Percentiles rank a stretch among this genome's conserved stretches.
phyloP scores from a whole-genome alignment of 1,140 invertebrate species.

The Orchestia grillus region DNA sequence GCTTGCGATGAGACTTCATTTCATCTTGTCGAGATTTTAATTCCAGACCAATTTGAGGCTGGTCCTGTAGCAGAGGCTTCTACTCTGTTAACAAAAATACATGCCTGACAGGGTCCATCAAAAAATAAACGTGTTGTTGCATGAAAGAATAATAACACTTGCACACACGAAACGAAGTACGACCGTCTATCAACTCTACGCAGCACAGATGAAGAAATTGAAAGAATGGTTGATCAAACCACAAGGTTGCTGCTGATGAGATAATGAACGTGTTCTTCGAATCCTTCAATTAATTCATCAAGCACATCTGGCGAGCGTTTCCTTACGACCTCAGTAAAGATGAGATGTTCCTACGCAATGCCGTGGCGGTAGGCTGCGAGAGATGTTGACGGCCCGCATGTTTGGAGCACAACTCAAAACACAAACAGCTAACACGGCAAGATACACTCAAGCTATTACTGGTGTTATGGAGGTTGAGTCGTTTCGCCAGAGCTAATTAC shows the following conservation, averaged over 20 bases:
- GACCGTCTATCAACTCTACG: background rate
- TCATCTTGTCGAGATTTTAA: background rate
- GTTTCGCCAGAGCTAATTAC: background rate
- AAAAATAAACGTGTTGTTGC: background rate
- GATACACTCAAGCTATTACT: background rate
- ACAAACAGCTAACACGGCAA: background rate
- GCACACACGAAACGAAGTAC: background rate
- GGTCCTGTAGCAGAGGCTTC: too few species aligned
- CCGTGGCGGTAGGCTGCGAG: background rate
- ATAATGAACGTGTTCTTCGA: background rate
- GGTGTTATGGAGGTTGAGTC: background rate
- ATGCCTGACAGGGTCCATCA: background rate
- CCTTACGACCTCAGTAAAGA: background rate
- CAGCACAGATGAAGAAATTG: background rate
- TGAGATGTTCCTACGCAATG: background rate
- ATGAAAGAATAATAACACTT: background rate
- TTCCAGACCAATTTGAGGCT: background rate
- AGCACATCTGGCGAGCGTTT: background rate
- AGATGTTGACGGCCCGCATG: background rate
- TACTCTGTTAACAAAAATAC: too few species aligned
- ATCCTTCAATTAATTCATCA: background rate
- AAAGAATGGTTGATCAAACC: background rate
- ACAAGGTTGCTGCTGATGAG: background rate
- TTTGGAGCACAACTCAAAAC: background rate
- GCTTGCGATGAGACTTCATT: background rate